Percentiles rank a stretch among this genome's conserved stretches.
phyloP scores from a whole-genome alignment of 2,888 invertebrate species.

The Callosobruchus maculatus region DNA sequence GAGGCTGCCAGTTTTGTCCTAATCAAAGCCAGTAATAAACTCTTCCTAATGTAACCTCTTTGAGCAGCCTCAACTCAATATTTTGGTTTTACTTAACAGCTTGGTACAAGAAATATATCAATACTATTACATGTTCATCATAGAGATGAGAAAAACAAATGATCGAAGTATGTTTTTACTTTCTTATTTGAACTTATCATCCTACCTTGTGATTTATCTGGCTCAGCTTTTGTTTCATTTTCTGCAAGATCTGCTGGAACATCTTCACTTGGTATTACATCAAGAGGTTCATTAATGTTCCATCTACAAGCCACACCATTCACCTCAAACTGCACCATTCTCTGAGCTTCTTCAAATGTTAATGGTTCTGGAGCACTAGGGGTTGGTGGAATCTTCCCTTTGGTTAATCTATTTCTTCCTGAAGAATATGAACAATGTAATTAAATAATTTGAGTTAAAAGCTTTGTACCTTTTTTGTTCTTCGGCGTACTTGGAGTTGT shows the following conservation, averaged over 20 bases:
- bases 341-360: conserved; percentile 80
- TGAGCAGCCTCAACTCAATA: too few relatives aligned
- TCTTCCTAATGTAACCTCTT: too few relatives aligned
- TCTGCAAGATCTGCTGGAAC: conserved; percentile 38
- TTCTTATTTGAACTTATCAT: not conserved
- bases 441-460: not conserved
- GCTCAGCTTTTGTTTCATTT: conserved; percentile 49
- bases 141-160: too few relatives aligned
- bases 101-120: too few relatives aligned
- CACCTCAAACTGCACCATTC: conserved; percentile 83
- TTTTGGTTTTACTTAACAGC: too few relatives aligned
- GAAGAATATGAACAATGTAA: conserved; percentile 3
- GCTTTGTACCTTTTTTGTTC: conserved; percentile 56
- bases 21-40: too few relatives aligned
- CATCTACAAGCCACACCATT: conserved; percentile 58
- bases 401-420: conserved; percentile 31
- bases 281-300: conserved; percentile 60
- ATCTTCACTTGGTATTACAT: conserved; percentile 67
- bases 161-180: too few relatives aligned
- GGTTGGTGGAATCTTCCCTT: conserved; percentile 39
- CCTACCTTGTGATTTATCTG: conserved; percentile 41
- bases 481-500: conserved; percentile 55
- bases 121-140: too few relatives aligned
- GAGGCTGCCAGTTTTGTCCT: too few relatives aligned
- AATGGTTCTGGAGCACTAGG: conserved; percentile 65